Evolutionary conservation across 2,797 vertebrate species (phyloP).

Genomic region (Toxotes lorentzi): DNA sequence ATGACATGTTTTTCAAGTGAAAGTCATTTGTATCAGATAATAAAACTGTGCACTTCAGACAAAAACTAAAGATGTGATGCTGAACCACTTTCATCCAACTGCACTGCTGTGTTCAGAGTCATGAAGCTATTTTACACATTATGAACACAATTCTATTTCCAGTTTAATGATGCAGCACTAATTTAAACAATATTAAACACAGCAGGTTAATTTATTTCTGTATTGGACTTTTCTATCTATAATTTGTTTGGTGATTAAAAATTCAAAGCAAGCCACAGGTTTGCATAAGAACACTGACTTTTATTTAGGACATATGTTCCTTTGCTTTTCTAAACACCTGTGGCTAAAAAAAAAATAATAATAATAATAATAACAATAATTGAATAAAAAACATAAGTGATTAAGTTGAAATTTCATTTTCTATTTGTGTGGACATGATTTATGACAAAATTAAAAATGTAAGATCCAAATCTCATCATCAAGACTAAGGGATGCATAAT

Average conservation of each 20-base stretch:
- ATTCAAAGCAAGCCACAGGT: background rate
- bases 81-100: background rate
- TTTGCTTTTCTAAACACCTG: no score
- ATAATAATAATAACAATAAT: no score
- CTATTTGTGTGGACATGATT: no score
- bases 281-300: background rate
- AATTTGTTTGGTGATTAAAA: background rate
- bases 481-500: background rate
- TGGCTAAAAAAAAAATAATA: no score
- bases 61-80: background rate
- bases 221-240: background rate
- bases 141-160: background rate
- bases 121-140: background rate
- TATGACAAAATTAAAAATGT: no score
- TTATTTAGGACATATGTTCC: no score
- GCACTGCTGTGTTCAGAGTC: background rate
- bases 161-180: constrained; percentile 3
- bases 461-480: no score
- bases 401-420: no score
- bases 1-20: no score
- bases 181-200: background rate
- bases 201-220: background rate
- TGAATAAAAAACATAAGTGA: no score
- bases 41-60: background rate
- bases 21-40: background rate